Conservation (phyloP, 2,888 invertebrate species). For the Volucella inanis region DNA sequence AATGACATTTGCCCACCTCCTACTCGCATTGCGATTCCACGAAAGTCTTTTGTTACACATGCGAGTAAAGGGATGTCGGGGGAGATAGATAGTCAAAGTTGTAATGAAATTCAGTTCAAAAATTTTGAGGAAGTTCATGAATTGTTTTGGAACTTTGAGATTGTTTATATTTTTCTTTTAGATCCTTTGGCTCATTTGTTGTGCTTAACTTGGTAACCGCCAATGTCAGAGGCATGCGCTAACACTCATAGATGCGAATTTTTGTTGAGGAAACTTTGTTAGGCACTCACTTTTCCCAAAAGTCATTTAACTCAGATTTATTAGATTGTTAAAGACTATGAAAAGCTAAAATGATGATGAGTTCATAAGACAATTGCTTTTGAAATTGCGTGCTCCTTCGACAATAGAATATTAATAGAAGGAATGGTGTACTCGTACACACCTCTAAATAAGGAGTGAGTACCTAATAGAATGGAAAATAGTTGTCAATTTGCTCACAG, state of each 20-base stretch:
- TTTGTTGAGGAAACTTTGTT: background rate
- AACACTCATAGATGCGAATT: background rate
- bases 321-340: conserved; percentile 8
- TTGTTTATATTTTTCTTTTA: conserved; percentile 31
- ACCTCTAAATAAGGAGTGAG: too few relatives aligned
- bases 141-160: conserved; percentile 46
- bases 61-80: background rate
- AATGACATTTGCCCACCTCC: too few relatives aligned
- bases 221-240: conserved; percentile 50
- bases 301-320: conserved; percentile 38
- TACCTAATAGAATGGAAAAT: too few relatives aligned
- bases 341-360: too few relatives aligned
- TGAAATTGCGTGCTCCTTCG: too few relatives aligned
- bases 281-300: conserved; percentile 1
- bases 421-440: too few relatives aligned
- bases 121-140: conserved; percentile 42
- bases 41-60: background rate
- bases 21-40: conserved; percentile 19
- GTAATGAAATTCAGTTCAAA: conserved; percentile 48
- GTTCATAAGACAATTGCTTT: too few relatives aligned
- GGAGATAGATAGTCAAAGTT: conserved; percentile 15
- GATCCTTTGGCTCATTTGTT: background rate
- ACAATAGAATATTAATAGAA: too few relatives aligned
- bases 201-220: background rate
- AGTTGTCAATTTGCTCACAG: too few relatives aligned